Evolutionary conservation across 2,888 invertebrate genomes (phyloP), one percentile per base, ranked within the genome.

Genomic region (Chymomyza fuscimana): DNA sequence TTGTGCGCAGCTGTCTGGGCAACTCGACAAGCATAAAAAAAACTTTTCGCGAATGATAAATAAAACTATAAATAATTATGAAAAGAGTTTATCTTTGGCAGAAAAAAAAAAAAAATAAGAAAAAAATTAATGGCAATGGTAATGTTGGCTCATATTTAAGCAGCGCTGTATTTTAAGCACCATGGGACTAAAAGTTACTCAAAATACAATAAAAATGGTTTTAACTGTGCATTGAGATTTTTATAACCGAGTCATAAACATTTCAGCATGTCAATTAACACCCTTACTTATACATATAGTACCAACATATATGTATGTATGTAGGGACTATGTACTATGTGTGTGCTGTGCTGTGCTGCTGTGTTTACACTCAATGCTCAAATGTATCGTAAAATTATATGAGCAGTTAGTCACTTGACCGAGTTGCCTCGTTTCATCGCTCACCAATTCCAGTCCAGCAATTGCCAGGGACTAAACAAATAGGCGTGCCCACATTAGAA

Each of bases 371-470:
- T 58, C 58, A 58, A 19, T 54, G 52, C 32, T 65, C 54, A 59
- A 58, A 74, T 69, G 71, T 70, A 73, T 80, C 86, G 86, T 86
- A 82, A 81, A 81, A 86, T 82, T 77, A 80, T 72, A 86, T 69
- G 78, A 54, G 54, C 54, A 46, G 52, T 19, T 19, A 40, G 69
- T 71, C 73, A 79, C 79, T 81, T 84, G 70, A 79, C 73, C 61
- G 22, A 36, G 58, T 29, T 25, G 19, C 52, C 40, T 67, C 16
- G 12, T 32, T 56, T 22, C 56, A 3, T 6, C n/a, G 51, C 4
- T 15, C n/a, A 25, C 22, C 1, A 4, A 22, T 10, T n/a, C 25
- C 25, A 25, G 19, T n/a, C n/a, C 51, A 16, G 51, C 15, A 15
- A 51, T n/a, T n/a, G 5, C 5, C n/a, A 51, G 16, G 6, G 51